phyloP scores from a whole-genome alignment of 2,113 vertebrate species.

The Microcebus lehilahytsara region DNA sequence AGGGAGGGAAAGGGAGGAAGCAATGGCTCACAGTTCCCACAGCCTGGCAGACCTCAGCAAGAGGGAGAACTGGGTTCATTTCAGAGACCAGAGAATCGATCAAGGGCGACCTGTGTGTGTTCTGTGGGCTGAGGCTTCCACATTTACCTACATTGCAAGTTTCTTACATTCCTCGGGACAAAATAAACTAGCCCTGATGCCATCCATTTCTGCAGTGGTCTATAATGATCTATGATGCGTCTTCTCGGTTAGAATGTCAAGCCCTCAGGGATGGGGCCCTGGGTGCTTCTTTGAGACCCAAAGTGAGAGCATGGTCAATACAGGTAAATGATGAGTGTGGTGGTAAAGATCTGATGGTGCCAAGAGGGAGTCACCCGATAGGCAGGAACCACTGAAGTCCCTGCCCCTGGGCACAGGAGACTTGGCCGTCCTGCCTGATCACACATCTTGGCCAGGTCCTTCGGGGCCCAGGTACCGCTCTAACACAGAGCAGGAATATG shows the following conservation, averaged over 20 bases:
- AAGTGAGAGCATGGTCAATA: neutral
- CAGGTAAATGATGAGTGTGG: neutral
- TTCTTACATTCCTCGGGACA: neutral
- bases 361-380: neutral
- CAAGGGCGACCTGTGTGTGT: no score
- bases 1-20: neutral
- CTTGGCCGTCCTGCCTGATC: accelerated
- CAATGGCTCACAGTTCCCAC: accelerated
- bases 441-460: accelerated
- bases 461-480: neutral
- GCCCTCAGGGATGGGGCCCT: neutral
- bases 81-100: neutral
- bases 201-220: neutral
- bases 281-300: neutral
- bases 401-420: neutral
- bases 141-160: neutral
- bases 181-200: neutral
- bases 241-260: neutral
- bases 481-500: neutral
- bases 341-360: neutral
- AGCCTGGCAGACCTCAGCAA: accelerated
- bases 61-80: no score
- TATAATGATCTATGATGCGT: neutral
- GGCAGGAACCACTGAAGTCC: neutral
- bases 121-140: neutral